Evolutionary conservation across 2,888 invertebrate species (phyloP).

Genomic region (Hyalella azteca): DNA sequence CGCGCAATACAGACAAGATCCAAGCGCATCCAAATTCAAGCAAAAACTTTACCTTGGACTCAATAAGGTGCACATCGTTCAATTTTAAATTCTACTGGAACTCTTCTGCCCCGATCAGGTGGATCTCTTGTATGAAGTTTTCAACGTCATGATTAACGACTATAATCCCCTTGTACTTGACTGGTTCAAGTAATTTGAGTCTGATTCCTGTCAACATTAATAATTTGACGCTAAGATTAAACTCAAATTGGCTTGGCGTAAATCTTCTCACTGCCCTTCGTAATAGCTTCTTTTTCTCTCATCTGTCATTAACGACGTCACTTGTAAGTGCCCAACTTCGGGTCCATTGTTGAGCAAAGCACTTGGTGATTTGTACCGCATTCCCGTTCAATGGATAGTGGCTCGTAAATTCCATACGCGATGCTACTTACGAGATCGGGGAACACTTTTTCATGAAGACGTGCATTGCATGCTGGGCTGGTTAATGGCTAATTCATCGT

Average conservation of each 20-base stretch:
- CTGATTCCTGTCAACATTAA: not conserved
- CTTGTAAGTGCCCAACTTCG: not conserved
- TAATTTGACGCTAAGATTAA: not conserved
- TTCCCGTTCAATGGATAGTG: not conserved
- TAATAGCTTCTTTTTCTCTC: not conserved
- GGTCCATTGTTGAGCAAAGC: not conserved
- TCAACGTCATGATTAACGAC: not conserved
- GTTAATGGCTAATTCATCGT: not conserved
- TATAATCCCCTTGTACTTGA: not conserved
- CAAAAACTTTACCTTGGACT: too few species aligned
- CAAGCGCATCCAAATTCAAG: too few species aligned
- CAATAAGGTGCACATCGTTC: too few species aligned
- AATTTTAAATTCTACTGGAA: too few species aligned
- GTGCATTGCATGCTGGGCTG: not conserved
- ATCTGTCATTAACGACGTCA: not conserved
- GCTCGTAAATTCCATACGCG: not conserved
- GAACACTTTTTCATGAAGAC: constrained; percentile 5
- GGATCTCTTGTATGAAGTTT: not conserved
- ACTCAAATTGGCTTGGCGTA: not conserved
- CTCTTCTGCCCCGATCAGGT: too few species aligned
- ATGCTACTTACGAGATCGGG: not conserved
- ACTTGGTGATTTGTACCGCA: constrained; percentile 18
- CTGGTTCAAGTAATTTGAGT: not conserved
- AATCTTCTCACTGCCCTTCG: not conserved
- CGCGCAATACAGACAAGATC: too few species aligned